phyloP scores from a whole-genome alignment of 2,888 invertebrate species.

The Sepiola atlantica region DNA sequence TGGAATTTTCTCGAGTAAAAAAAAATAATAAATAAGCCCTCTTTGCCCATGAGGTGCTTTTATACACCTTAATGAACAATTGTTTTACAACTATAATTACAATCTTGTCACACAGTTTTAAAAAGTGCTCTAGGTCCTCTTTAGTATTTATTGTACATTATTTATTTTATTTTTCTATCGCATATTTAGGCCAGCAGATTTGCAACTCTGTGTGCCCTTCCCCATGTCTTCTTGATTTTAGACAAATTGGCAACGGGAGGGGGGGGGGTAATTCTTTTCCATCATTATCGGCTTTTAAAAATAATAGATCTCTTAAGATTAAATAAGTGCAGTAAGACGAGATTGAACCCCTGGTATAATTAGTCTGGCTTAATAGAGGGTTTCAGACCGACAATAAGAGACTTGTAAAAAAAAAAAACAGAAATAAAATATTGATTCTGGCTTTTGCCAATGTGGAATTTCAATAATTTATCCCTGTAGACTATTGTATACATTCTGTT shows the following conservation, averaged over 20 bases:
- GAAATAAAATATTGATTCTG: background rate
- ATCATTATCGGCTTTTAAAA: background rate
- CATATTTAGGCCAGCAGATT: background rate
- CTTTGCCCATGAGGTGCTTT: background rate
- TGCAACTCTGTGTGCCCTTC: background rate
- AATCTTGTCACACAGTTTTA: background rate
- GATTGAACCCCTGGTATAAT: conserved; percentile 16
- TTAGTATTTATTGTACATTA: background rate
- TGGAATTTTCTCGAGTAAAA: conserved; percentile 18
- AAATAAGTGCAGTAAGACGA: background rate
- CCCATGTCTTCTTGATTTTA: background rate
- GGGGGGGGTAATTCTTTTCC: background rate
- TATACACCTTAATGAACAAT: conserved; percentile 11
- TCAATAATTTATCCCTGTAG: background rate
- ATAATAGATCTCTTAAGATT: background rate
- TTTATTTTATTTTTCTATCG: background rate
- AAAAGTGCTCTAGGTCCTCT: background rate
- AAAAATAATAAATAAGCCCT: background rate
- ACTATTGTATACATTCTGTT: background rate
- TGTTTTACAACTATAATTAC: background rate
- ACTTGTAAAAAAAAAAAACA: background rate
- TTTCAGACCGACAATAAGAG: background rate
- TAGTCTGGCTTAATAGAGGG: background rate
- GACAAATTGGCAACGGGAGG: background rate
- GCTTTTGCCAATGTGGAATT: background rate